Evolutionary conservation across 2,797 vertebrate genomes (phyloP).

Genomic region (Oreonectes daqikongensis): DNA sequence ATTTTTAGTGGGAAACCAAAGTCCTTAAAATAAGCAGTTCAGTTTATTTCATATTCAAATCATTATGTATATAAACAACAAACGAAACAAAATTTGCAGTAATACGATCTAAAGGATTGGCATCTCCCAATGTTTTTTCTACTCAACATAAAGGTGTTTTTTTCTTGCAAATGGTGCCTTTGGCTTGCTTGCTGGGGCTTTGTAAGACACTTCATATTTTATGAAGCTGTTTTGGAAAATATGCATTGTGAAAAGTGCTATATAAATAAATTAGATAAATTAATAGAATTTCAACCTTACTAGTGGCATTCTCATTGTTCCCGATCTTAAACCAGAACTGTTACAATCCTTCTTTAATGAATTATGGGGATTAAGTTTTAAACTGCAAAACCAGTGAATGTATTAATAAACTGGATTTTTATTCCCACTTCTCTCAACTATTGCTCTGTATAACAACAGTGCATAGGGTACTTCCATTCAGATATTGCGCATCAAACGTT

Average conservation of each 20-base stretch:
- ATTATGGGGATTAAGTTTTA: not conserved
- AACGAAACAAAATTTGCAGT: too few relatives aligned
- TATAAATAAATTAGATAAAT: not conserved
- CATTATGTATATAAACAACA: too few relatives aligned
- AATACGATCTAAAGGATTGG: not conserved
- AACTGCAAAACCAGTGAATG: not conserved
- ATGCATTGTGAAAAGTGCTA: not conserved
- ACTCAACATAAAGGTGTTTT: not conserved
- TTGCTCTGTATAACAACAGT: not conserved
- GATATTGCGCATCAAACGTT: not conserved
- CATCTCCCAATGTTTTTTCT: not conserved
- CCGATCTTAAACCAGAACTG: too few relatives aligned
- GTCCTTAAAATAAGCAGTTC: too few relatives aligned
- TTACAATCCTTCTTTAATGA: not conserved
- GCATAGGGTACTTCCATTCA: not conserved
- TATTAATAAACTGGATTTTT: not conserved
- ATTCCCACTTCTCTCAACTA: not conserved
- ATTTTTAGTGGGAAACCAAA: not conserved
- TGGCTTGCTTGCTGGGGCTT: not conserved
- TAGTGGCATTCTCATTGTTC: not conserved
- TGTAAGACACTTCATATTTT: not conserved
- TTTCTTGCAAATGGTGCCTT: not conserved
- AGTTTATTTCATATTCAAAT: too few relatives aligned
- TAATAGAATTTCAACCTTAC: not conserved
- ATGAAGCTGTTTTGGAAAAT: not conserved